Evolutionary conservation across 1,140 invertebrate genomes (phyloP).

Genomic region (Lepidurus apus): DNA sequence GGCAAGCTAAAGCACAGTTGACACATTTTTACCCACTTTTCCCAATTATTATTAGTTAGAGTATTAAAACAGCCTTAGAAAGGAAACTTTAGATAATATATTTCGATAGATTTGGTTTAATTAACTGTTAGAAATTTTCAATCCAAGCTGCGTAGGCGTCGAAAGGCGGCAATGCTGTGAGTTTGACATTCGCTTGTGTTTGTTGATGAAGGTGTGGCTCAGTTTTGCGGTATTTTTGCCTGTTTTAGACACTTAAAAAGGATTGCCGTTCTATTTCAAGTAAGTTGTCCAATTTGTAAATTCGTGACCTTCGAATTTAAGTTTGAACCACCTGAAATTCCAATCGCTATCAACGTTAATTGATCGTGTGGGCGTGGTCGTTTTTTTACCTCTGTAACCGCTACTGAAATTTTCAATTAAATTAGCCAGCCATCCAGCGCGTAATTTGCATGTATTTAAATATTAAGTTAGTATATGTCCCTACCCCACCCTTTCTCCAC

Average conservation of each 20-base stretch:
- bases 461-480: no score
- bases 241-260: not conserved
- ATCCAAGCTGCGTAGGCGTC: not conserved
- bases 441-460: no score
- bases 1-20: constrained; percentile 1
- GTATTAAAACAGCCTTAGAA: not conserved
- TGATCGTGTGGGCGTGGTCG: no score
- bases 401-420: no score
- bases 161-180: not conserved
- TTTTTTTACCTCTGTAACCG: no score
- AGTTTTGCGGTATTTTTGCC: constrained; percentile 11
- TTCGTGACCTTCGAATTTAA: no score
- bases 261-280: not conserved
- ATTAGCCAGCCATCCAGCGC: no score
- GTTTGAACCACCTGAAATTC: no score
- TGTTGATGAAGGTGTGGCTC: constrained; percentile 17
- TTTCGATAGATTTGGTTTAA: not conserved
- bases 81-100: not conserved
- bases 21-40: not conserved
- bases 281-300: not conserved
- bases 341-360: no score
- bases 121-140: not conserved
- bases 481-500: no score
- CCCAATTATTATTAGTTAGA: not conserved
- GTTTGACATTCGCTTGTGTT: constrained; percentile 1